Evolutionary conservation across 2,888 invertebrate species (phyloP).

Genomic region (Callimorpha dominula): DNA sequence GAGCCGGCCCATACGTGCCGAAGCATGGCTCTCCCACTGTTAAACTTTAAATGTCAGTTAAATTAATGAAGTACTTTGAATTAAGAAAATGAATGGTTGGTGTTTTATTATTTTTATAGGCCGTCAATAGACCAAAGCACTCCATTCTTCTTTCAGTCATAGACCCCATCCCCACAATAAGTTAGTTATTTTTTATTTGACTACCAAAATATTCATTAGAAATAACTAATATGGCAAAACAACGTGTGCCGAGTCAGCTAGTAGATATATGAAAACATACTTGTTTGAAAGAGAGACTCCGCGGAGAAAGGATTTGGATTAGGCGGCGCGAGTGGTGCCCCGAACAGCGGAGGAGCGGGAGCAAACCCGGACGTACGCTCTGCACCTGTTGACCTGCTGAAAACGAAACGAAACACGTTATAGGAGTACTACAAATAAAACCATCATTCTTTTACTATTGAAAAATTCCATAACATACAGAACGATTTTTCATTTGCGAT

Average conservation of each 20-base stretch:
- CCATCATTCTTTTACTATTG: not conserved
- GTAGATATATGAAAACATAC: conserved; percentile 80
- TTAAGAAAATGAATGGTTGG: no score
- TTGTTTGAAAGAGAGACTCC: conserved; percentile 94
- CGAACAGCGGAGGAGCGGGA: conserved; percentile 90
- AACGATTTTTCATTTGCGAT: not conserved
- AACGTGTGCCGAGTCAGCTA: no score
- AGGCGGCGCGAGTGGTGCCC: conserved; percentile 88
- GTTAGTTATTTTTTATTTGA: no score
- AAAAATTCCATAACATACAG: not conserved
- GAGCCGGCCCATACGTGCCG: no score
- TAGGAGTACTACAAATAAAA: not conserved
- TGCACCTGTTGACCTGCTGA: conserved; percentile 80
- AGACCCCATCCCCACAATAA: no score
- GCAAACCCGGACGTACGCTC: conserved; percentile 87
- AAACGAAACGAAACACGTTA: conserved; percentile 33
- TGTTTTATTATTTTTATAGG: no score
- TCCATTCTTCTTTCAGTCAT: no score
- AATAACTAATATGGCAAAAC: no score
- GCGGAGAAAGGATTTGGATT: conserved; percentile 95
- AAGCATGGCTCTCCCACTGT: no score
- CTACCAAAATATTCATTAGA: not conserved
- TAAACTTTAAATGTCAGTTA: no score
- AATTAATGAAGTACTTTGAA: no score
- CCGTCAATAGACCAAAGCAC: no score